Evolutionary conservation across 2,113 vertebrate genomes (phyloP).

Genomic region (Grallaria varia): DNA sequence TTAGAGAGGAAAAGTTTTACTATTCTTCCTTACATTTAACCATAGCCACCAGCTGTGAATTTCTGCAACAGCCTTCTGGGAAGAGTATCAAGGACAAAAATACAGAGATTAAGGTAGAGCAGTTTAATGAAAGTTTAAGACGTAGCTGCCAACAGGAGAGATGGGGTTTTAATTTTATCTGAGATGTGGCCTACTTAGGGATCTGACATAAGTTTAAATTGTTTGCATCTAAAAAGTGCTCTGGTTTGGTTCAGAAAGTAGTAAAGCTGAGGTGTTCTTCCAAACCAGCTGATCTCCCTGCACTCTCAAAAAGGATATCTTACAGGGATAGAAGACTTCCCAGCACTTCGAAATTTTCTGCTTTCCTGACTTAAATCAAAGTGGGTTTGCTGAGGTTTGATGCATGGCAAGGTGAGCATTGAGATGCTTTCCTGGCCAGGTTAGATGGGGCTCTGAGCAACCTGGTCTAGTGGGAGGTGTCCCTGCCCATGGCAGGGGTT

Average conservation of each 20-base stretch:
- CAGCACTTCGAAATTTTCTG: background rate
- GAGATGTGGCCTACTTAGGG: background rate
- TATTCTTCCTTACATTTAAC: background rate
- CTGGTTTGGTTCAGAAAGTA: background rate
- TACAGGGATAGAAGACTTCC: background rate
- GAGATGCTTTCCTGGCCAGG: background rate
- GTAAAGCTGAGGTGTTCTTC: background rate
- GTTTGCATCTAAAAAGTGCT: background rate
- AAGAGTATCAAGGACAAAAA: background rate
- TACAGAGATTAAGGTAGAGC: background rate
- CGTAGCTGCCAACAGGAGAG: background rate
- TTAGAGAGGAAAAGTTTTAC: background rate
- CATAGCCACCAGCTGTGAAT: background rate
- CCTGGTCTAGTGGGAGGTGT: background rate
- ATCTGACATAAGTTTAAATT: background rate
- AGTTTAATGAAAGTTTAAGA: constrained; percentile 2
- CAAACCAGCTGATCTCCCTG: background rate
- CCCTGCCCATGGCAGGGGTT: background rate
- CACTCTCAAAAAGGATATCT: background rate
- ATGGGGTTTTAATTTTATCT: background rate
- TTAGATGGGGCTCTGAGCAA: background rate
- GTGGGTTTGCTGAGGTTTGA: background rate
- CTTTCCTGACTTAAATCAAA: background rate
- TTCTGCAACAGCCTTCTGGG: constrained; percentile 1
- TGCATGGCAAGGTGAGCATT: background rate